These are phyloP conservation scores for Seira musarum DNA, from an alignment of 2,888 invertebrate genomes.

Conservation along the genomic window DNA sequence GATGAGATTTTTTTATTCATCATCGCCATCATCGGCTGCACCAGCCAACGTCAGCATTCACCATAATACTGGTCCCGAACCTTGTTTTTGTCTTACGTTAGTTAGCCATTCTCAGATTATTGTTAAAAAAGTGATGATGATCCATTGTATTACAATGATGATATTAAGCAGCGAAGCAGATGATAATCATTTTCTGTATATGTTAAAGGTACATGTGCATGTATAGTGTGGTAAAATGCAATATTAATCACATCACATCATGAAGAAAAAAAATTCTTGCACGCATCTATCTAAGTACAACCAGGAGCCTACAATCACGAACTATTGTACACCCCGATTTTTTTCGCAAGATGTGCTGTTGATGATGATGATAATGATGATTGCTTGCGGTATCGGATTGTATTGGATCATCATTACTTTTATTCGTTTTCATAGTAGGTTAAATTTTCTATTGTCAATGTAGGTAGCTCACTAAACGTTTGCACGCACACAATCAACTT, in stretches of 20 bases:
- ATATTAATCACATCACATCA: too few species aligned
- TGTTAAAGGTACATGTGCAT: too few species aligned
- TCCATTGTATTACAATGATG: neutral
- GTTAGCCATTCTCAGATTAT: neutral
- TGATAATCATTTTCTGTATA: neutral
- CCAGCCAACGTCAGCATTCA: conserved; percentile 17
- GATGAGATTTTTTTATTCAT: conserved; percentile 36
- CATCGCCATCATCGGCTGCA: conserved; percentile 20
- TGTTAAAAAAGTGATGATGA: too few species aligned
- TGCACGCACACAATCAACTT: too few species aligned
- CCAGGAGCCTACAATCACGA: conserved; percentile 2
- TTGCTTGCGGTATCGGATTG: conserved; percentile 13
- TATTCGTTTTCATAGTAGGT: too few species aligned
- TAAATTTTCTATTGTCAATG: too few species aligned
- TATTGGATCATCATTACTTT: too few species aligned
- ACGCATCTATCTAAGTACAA: neutral
- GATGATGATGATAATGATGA: conserved; percentile 16
- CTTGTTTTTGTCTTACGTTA: conserved; percentile 18
- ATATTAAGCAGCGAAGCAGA: neutral
- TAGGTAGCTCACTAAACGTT: too few species aligned
- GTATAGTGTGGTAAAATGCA: too few species aligned
- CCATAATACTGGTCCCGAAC: conserved; percentile 26
- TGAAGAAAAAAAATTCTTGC: conserved; percentile 4
- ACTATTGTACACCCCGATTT: neutral
- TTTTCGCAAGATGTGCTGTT: conserved; percentile 8